Conservation (phyloP, 2,797 vertebrate genomes). For the Parauchenoglanis ngamensis region DNA sequence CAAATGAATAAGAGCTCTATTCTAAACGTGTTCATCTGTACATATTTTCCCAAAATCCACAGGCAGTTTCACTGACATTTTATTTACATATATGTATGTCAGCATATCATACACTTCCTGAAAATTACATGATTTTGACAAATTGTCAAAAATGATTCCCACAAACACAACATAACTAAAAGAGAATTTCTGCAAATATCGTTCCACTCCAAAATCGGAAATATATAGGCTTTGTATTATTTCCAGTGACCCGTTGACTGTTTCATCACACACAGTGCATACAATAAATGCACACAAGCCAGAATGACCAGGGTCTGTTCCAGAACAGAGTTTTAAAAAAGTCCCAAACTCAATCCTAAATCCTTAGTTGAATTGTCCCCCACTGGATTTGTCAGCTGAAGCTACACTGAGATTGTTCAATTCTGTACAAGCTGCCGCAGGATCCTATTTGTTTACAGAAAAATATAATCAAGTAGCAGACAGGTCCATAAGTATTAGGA, state of each 20-base stretch:
- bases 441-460: neutral
- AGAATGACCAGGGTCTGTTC: constrained; percentile 11
- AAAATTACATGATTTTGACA: constrained; percentile 25
- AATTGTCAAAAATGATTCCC: constrained; percentile 4
- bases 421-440: neutral
- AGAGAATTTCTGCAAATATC: constrained; percentile 38
- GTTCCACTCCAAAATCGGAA: constrained; percentile 26
- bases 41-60: neutral
- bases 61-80: constrained; percentile 7
- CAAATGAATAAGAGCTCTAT: neutral
- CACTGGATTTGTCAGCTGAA: neutral
- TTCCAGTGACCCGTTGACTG: constrained; percentile 20
- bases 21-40: neutral
- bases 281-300: neutral
- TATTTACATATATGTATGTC: constrained; percentile 18
- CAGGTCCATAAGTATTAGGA: too few species aligned
- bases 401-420: neutral
- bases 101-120: constrained; percentile 15
- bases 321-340: neutral
- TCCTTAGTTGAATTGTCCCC: neutral
- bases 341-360: neutral
- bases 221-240: constrained; percentile 28
- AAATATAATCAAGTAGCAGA: neutral
- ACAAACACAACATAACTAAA: neutral
- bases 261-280: constrained; percentile 23